Percentiles rank a stretch among this genome's conserved stretches.
These are phyloP conservation scores for Graphium colonna DNA, from an alignment of 2,888 invertebrate genomes.

Conservation along the genomic window DNA sequence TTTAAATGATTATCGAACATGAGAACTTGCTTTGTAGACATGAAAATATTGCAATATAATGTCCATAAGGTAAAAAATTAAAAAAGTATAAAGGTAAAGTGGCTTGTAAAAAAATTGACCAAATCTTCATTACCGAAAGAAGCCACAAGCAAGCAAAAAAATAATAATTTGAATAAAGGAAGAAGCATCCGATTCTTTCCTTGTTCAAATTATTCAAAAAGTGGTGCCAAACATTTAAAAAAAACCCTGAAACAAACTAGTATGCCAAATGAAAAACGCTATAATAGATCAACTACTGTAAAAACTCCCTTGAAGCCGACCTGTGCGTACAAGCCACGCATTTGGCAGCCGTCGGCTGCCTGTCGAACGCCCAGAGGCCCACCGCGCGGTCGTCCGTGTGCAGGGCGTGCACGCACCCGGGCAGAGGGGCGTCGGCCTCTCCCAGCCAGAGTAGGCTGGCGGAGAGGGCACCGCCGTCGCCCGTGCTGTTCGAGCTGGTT, in stretches of 20 bases:
- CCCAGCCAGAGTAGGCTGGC: slow-evolving; percentile 58
- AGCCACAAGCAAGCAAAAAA: too few relatives aligned
- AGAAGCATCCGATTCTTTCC: too few relatives aligned
- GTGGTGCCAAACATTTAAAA: not conserved
- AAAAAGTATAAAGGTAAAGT: too few relatives aligned
- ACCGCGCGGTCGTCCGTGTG: slow-evolving; percentile 87
- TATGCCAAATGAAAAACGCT: too few relatives aligned
- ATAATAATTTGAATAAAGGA: slow-evolving; percentile 17
- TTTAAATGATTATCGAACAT: too few relatives aligned
- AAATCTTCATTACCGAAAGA: too few relatives aligned
- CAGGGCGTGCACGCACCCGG: slow-evolving; percentile 91
- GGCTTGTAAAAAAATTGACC: too few relatives aligned
- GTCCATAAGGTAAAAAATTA: too few relatives aligned
- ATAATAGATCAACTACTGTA: not conserved
- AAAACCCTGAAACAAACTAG: too few relatives aligned
- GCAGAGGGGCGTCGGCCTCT: slow-evolving; percentile 71
- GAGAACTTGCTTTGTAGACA: too few relatives aligned
- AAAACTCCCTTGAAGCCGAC: too few relatives aligned
- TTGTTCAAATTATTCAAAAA: not conserved
- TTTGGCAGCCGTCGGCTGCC: slow-evolving; percentile 81
- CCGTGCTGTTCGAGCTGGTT: slow-evolving; percentile 46
- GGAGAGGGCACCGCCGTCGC: slow-evolving; percentile 43
- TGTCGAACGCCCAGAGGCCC: slow-evolving; percentile 93
- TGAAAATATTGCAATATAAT: too few relatives aligned
- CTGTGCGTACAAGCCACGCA: slow-evolving; percentile 90